These are phyloP conservation scores for Diacarnus erythraeanus DNA, from an alignment of 37 sponge, comb jelly and placozoan species.

Conservation along the genomic window DNA sequence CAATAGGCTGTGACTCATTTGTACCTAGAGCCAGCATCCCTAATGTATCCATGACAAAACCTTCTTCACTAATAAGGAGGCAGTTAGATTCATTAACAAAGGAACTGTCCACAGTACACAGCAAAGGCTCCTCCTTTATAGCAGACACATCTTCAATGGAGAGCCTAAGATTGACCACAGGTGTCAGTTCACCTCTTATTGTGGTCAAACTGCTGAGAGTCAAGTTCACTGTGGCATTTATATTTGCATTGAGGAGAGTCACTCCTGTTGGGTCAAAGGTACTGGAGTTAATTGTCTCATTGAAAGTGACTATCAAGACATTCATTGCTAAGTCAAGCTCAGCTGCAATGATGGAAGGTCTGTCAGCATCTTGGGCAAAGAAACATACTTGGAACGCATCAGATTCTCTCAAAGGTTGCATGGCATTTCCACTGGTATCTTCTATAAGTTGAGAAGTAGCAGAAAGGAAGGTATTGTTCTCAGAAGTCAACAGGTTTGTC, in stretches of 20 bases:
- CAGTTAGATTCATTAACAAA: constrained; percentile 19
- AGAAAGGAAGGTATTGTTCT: constrained; percentile 72
- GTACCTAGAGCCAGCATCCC: constrained; percentile 39
- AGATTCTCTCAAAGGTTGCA: constrained; percentile 52
- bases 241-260: constrained; percentile 39
- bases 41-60: constrained; percentile 61
- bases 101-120: constrained; percentile 40
- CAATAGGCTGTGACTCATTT: constrained; percentile 34
- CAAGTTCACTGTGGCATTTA: constrained; percentile 50
- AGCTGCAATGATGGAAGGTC: constrained; percentile 61
- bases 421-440: constrained; percentile 82
- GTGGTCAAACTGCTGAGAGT: constrained; percentile 24
- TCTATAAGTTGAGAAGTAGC: constrained; percentile 67
- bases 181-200: constrained; percentile 1
- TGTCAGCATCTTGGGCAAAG: constrained; percentile 60
- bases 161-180: constrained; percentile 41
- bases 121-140: constrained; percentile 35
- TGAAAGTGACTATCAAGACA: constrained; percentile 59
- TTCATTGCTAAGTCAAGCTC: constrained; percentile 49
- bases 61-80: constrained; percentile 39
- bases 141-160: constrained; percentile 50
- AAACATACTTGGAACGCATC: constrained; percentile 39
- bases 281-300: constrained; percentile 80
- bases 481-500: constrained; percentile 41
- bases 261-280: constrained; percentile 54